Evolutionary conservation across 1,140 invertebrate genomes (phyloP).

Genomic region (Phthorimaea operculella): DNA sequence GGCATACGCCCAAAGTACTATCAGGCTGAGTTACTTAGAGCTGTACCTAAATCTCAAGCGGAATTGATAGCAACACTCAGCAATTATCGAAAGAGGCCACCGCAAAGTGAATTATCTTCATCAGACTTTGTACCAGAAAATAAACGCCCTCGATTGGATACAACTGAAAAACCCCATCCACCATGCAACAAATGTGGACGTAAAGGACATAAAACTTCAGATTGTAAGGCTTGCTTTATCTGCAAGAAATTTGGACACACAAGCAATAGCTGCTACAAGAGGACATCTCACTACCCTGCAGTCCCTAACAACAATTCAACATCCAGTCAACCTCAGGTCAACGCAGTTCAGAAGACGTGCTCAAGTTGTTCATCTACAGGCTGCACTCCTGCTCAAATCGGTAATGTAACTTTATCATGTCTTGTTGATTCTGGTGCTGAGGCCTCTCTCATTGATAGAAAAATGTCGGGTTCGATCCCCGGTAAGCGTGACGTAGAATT

Average conservation of each 20-base stretch:
- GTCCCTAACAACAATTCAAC: not conserved
- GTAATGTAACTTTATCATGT: no score
- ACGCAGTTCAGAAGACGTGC: not conserved
- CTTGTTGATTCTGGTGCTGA: conserved; percentile 3
- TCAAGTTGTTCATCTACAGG: not conserved
- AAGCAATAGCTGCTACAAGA: not conserved
- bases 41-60: conserved; percentile 6
- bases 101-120: not conserved
- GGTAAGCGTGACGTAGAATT: not conserved
- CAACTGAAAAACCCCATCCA: not conserved
- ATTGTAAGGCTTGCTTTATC: not conserved
- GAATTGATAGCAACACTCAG: conserved; percentile 2
- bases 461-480: not conserved
- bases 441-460: not conserved
- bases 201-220: not conserved
- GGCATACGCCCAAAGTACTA: conserved; percentile 8
- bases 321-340: not conserved
- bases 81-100: conserved; percentile 5
- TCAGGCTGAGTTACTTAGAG: conserved; percentile 6
- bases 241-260: not conserved
- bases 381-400: not conserved
- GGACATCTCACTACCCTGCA: not conserved
- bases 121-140: not conserved
- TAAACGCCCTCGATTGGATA: conserved; percentile 1
- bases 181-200: not conserved